Base-by-base conservation (phyloP, 1,140 invertebrate genomes). In the Drosophila orena region DNA sequence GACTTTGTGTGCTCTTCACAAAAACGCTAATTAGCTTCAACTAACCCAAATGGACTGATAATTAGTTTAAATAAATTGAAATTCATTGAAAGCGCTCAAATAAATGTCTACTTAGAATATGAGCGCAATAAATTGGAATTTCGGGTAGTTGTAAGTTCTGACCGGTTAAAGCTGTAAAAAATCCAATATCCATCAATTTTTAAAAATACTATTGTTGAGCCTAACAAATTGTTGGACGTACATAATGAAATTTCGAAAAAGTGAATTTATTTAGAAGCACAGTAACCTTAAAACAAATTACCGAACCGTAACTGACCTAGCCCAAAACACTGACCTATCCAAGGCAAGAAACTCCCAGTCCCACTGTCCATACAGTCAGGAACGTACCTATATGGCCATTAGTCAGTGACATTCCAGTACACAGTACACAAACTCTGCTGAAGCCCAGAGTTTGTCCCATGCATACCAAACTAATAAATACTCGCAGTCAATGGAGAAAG, bases 291-390 rank as follows among this genome's bases (percentile, higher is more conserved):
- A 59, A 35, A 35, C 11, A 22, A 22, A 40, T 38, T 14, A 42
- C 17, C 27, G 60, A 61, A 58, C 43, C 49, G 34, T 56, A 49
- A 84, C 81, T 85, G 81, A 84, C 80, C 80, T 84, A 59, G 27
- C 53, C 56, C 35, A 46, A 24, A 70, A 53, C 55, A 34, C 52
- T 70, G 66, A 70, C 66, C 64, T 68, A 65, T 34, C 60, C 58
- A 84, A 75, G 10, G 44, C 30, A 58, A 69, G 52, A 66, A 69
- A 70, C 50, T 46, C 5, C 34, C 47, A 17, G 10, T 40, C 2
- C 15, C 43, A 42, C 37, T 43, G 30, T 5, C 12, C 47, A 27
- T 30, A 24, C 8, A 46, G 15, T 15, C 24, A 8, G 42, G 24
- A 66, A 46, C 22, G 56, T 30, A 14, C 27, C 15, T 46, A 30